Percentiles rank a stretch among this genome's conserved stretches.
These are phyloP conservation scores for Garrulus glandarius DNA, from an alignment of 2,797 vertebrate genomes.

Conservation along the genomic window DNA sequence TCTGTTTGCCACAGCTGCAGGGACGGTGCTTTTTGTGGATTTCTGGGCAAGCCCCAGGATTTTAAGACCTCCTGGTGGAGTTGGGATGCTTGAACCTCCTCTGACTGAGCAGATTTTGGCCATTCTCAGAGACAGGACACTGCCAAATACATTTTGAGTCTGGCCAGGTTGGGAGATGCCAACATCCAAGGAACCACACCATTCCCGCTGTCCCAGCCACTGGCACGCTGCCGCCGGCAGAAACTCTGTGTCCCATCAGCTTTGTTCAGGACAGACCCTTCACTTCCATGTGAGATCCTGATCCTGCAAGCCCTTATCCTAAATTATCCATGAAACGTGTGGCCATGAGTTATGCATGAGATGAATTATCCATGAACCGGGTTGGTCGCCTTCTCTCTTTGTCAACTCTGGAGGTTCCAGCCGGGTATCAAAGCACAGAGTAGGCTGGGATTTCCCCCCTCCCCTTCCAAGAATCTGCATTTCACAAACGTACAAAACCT, in stretches of 20 bases:
- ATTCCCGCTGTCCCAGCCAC: not conserved
- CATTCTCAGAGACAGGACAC: not conserved
- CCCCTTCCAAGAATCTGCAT: not conserved
- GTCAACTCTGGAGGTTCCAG: conserved; percentile 24
- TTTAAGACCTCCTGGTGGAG: not conserved
- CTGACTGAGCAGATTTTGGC: not conserved
- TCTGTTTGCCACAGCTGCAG: not conserved
- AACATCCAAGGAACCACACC: not conserved
- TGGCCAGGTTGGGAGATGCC: not conserved
- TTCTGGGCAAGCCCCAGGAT: not conserved
- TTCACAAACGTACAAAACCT: not conserved
- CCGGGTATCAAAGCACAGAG: not conserved
- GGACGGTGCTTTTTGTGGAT: not conserved
- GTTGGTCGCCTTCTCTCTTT: conserved; percentile 16
- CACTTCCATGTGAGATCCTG: conserved; percentile 38
- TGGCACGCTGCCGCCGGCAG: not conserved
- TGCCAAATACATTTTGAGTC: not conserved
- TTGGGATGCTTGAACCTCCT: not conserved
- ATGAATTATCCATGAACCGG: conserved; percentile 57
- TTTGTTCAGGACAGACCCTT: not conserved
- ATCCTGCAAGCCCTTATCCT: conserved; percentile 43
- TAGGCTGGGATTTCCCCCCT: not conserved
- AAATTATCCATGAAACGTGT: conserved; percentile 63
- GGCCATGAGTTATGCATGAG: conserved; percentile 60
- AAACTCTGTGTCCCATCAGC: not conserved